phyloP scores from a whole-genome alignment of 2,113 vertebrate genomes.

The cat (Felis catus) region DNA sequence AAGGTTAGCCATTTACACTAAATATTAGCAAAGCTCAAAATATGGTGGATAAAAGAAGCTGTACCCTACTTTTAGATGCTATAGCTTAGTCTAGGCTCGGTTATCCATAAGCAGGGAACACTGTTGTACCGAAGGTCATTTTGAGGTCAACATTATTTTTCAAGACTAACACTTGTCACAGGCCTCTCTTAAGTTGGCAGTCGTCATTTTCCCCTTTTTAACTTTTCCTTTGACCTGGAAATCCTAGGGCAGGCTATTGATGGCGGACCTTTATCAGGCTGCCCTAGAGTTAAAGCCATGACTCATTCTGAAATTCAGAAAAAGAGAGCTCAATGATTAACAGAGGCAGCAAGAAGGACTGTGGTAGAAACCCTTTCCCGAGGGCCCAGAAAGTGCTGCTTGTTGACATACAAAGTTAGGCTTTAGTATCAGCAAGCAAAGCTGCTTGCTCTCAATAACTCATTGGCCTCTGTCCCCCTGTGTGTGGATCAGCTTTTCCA shows the following conservation, averaged over 20 bases:
- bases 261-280: conserved; percentile 23
- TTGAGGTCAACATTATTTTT: conserved; percentile 64
- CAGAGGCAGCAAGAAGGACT: conserved; percentile 16
- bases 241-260: conserved; percentile 50
- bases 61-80: neutral
- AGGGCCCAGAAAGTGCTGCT: conserved; percentile 21
- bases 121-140: conserved; percentile 51
- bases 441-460: conserved; percentile 45
- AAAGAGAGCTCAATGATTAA: conserved; percentile 63
- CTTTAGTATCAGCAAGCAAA: neutral
- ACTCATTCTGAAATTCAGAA: conserved; percentile 57
- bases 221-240: conserved; percentile 70
- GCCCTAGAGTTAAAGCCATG: neutral
- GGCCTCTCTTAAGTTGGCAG: neutral
- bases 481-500: neutral
- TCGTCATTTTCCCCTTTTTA: neutral
- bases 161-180: neutral
- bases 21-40: conserved; percentile 29
- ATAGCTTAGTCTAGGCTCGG: neutral
- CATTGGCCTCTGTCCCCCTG: neutral
- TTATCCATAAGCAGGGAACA: neutral
- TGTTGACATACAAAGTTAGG: neutral
- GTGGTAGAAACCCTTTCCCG: neutral
- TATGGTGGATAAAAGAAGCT: neutral
- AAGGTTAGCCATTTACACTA: neutral